phyloP scores from a whole-genome alignment of 1,140 invertebrate species.

The Carcinoscorpius rotundicauda region DNA sequence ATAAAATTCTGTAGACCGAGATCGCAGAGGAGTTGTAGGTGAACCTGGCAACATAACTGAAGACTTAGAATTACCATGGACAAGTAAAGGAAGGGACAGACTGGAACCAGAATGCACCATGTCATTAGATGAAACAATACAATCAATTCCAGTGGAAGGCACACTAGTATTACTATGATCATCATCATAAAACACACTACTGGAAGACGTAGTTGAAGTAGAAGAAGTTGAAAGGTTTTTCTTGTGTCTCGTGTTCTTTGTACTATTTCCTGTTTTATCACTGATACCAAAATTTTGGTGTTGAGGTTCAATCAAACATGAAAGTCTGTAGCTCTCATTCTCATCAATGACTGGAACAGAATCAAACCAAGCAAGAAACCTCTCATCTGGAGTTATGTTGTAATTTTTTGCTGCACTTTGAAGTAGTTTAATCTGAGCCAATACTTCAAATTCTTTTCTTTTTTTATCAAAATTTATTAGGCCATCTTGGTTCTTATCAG shows the following conservation, averaged over 20 bases:
- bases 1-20: constrained; percentile 45
- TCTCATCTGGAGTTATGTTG: constrained; percentile 62
- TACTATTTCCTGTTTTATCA: too few species aligned
- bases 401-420: constrained; percentile 98
- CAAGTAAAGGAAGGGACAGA: too few species aligned
- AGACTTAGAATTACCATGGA: too few species aligned
- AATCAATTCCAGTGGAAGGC: too few species aligned
- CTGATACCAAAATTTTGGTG: too few species aligned
- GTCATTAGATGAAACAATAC: too few species aligned
- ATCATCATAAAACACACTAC: constrained; percentile 14
- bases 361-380: constrained; percentile 87
- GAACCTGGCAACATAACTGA: too few species aligned
- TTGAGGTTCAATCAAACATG: constrained; percentile 73
- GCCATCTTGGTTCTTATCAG: constrained; percentile 63
- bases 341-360: constrained; percentile 79
- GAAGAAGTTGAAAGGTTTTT: constrained; percentile 86
- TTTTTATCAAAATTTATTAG: constrained; percentile 98
- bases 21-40: too few species aligned
- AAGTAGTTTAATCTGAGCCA: constrained; percentile 88
- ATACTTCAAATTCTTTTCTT: constrained; percentile 95
- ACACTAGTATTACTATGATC: constrained; percentile 13
- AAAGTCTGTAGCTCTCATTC: constrained; percentile 65
- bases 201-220: constrained; percentile 35
- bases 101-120: too few species aligned
- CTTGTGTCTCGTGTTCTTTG: constrained; percentile 45